Conservation (phyloP, 2,888 invertebrate genomes). For the Ommatoiulus sabulosus region DNA sequence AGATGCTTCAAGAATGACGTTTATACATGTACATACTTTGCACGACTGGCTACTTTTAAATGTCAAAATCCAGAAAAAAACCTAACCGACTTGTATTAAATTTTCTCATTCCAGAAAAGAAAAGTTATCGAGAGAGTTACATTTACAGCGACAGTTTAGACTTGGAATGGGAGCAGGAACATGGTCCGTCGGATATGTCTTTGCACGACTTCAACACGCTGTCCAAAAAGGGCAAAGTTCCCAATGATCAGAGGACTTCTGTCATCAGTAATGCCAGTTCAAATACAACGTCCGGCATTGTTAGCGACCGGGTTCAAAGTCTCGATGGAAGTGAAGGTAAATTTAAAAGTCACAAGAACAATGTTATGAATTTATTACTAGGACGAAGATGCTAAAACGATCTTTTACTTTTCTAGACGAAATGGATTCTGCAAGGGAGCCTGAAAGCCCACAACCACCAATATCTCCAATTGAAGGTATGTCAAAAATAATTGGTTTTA, state of each 20-base stretch:
- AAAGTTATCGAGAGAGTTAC: constrained; percentile 77
- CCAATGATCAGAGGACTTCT: constrained; percentile 81
- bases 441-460: constrained; percentile 71
- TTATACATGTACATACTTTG: not conserved
- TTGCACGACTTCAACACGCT: constrained; percentile 59
- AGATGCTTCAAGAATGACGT: not conserved
- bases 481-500: not conserved
- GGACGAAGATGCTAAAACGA: not conserved
- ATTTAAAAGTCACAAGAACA: constrained; percentile 14
- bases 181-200: constrained; percentile 58
- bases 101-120: constrained; percentile 70
- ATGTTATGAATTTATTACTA: not conserved
- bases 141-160: constrained; percentile 73
- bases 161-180: constrained; percentile 64
- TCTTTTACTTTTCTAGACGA: constrained; percentile 45
- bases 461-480: constrained; percentile 71
- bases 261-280: constrained; percentile 94
- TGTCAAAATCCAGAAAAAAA: not conserved
- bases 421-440: constrained; percentile 56
- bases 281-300: constrained; percentile 97
- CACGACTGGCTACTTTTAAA: not conserved
- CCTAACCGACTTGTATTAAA: constrained; percentile 31
- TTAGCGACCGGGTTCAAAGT: constrained; percentile 93
- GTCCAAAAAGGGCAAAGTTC: constrained; percentile 58
- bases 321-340: constrained; percentile 83